phyloP scores from a whole-genome alignment of 2,113 vertebrate species.

The Engraulis encrasicolus region DNA sequence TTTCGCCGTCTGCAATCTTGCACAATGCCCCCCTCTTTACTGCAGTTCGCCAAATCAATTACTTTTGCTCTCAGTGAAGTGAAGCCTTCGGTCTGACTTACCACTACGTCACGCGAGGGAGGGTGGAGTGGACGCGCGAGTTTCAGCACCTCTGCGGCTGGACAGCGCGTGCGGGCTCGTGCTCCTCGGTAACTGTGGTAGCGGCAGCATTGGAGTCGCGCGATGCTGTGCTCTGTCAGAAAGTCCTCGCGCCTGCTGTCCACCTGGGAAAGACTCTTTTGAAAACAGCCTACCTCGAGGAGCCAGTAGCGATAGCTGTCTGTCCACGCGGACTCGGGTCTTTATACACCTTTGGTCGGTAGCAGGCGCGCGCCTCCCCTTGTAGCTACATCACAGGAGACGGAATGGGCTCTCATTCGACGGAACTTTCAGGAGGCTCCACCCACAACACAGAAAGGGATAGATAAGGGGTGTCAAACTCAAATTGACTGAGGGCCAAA shows the following conservation, averaged over 20 bases:
- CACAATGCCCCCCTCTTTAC: background rate
- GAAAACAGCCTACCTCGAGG: background rate
- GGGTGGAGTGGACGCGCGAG: constrained; percentile 43
- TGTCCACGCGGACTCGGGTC: constrained; percentile 45
- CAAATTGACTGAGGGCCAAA: too few species aligned
- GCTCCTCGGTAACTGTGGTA: constrained; percentile 36
- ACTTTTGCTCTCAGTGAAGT: background rate
- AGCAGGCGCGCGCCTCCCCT: constrained; percentile 57
- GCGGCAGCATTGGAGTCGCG: constrained; percentile 32
- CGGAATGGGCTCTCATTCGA: constrained; percentile 74
- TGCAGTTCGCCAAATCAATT: background rate
- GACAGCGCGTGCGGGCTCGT: constrained; percentile 62
- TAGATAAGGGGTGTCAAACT: too few species aligned
- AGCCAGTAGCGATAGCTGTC: constrained; percentile 37
- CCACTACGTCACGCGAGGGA: constrained; percentile 62
- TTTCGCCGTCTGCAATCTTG: background rate
- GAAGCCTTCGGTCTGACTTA: constrained; percentile 18
- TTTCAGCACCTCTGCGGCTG: constrained; percentile 65
- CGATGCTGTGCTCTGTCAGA: constrained; percentile 9
- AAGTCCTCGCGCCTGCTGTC: constrained; percentile 12
- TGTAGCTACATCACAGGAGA: constrained; percentile 41
- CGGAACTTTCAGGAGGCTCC: constrained; percentile 52
- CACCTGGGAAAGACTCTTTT: background rate
- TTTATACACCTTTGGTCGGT: constrained; percentile 61
- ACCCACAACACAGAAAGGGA: constrained; percentile 21